phyloP scores from a whole-genome alignment of 2,113 vertebrate genomes.

The Pseudopipra pipra region DNA sequence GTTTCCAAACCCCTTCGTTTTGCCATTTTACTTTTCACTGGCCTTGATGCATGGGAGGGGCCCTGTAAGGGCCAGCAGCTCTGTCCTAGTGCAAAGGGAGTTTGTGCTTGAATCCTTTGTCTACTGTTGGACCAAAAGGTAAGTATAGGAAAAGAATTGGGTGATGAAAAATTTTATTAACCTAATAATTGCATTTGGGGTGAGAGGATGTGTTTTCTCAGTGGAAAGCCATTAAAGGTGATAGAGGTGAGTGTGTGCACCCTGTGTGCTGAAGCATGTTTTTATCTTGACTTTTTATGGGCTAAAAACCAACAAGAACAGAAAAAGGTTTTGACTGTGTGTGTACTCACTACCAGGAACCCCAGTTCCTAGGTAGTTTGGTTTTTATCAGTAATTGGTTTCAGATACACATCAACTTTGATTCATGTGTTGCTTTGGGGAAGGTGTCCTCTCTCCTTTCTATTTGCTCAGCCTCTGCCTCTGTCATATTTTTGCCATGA shows the following conservation, averaged over 20 bases:
- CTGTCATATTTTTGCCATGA: fast-evolving
- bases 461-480: background rate
- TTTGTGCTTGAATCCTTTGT: background rate
- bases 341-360: background rate
- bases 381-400: background rate
- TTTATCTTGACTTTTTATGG: background rate
- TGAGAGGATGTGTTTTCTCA: background rate
- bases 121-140: background rate
- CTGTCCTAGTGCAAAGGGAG: background rate
- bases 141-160: background rate
- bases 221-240: background rate
- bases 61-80: background rate
- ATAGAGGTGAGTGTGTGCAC: background rate
- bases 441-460: background rate
- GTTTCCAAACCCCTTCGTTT: background rate
- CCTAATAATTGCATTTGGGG: background rate
- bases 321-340: background rate
- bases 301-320: background rate
- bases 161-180: background rate
- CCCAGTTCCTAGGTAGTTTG: background rate
- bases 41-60: background rate
- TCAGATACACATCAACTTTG: background rate
- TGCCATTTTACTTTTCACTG: fast-evolving
- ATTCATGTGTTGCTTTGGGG: background rate
- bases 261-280: fast-evolving